Base-by-base conservation (phyloP, 2,888 invertebrate genomes). In the Drosophila merina region DNA sequence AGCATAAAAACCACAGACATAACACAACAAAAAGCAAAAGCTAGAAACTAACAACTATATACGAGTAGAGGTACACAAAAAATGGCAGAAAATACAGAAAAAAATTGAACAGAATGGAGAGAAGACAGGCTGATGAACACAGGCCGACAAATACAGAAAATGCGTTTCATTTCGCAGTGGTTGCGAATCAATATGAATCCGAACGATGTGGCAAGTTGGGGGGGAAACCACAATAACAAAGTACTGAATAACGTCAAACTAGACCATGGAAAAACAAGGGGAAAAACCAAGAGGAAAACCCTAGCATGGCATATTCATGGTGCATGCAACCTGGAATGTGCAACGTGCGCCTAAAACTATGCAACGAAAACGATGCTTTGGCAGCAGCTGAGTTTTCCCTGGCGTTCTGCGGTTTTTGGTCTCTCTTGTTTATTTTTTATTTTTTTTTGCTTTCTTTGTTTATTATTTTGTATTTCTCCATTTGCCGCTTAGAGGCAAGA, bases 131-230 rank as follows among this genome's bases (percentile, higher is more conserved):
- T 47, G 64, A 56, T 71, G 62, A 66, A 67, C 62, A 59, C 63
- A 51, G 79, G 51, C 69, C 70, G 68, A 77, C 73, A 79, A 79
- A 82, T 85, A 69, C 69, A 59, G 50, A 70, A 77, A 77, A 69
- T 84, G 75, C 84, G 85, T 79, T 68, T 50, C 57, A 67, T 60
- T 44, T 64, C 36, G 60, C 51, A 50, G 77, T 20, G 49, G 58
- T 75, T 72, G 81, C 87, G 72, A 82, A 82, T 82, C 81, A 87
- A 82, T 82, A 85, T 56, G 70, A 72, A 80, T 30, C 57, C 67
- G 67, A 71, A 28, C 64, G 60, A 66, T 45, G 55, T 72, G 52
- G 44, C 62, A 58, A 67, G 40, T n/a, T 56, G 49, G 50, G 7
- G 14, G 57, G 51, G 44, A 59, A 51, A 40, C 44, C 45, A 67